A percentile compares a stretch with the other conserved stretches of the same genome.
Conservation (phyloP, 1,140 invertebrate species). For the Charaxes varanes region DNA sequence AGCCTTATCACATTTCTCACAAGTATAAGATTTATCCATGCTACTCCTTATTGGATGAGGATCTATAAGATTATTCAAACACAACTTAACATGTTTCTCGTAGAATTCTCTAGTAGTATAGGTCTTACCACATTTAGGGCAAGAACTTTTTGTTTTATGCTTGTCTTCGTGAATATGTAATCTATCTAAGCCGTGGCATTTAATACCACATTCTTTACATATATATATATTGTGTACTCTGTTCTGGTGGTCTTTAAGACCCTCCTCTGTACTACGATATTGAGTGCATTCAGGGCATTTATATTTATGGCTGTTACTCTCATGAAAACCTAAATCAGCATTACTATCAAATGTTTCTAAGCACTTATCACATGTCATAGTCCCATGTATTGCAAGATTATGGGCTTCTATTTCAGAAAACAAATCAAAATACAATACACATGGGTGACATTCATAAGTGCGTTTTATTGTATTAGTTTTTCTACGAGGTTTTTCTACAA, state of each 20-base stretch:
- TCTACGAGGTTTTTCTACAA: constrained; percentile 26
- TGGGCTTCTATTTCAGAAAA: constrained; percentile 32
- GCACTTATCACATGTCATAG: constrained; percentile 43
- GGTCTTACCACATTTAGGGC: constrained; percentile 55
- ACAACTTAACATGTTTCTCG: constrained; percentile 50
- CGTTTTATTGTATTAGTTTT: constrained; percentile 15
- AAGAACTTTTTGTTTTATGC: constrained; percentile 37
- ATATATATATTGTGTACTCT: constrained; percentile 32
- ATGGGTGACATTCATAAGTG: constrained; percentile 30
- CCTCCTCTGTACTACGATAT: constrained; percentile 27
- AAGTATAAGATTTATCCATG: constrained; percentile 36
- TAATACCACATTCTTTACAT: constrained; percentile 52
- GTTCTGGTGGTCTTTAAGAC: constrained; percentile 35
- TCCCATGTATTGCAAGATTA: constrained; percentile 31
- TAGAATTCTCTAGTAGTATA: constrained; percentile 54
- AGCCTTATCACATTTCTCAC: constrained; percentile 53
- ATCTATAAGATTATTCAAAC: constrained; percentile 41
- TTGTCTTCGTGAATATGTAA: constrained; percentile 47
- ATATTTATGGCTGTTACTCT: constrained; percentile 25
- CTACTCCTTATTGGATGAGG: constrained; percentile 50
- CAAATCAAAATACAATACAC: constrained; percentile 28
- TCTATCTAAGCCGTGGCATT: constrained; percentile 39
- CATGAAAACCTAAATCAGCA: constrained; percentile 31
- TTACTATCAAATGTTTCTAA: constrained; percentile 31
- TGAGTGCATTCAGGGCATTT: constrained; percentile 40